phyloP scores from a whole-genome alignment of 1,140 invertebrate genomes.

The Panulirus ornatus region DNA sequence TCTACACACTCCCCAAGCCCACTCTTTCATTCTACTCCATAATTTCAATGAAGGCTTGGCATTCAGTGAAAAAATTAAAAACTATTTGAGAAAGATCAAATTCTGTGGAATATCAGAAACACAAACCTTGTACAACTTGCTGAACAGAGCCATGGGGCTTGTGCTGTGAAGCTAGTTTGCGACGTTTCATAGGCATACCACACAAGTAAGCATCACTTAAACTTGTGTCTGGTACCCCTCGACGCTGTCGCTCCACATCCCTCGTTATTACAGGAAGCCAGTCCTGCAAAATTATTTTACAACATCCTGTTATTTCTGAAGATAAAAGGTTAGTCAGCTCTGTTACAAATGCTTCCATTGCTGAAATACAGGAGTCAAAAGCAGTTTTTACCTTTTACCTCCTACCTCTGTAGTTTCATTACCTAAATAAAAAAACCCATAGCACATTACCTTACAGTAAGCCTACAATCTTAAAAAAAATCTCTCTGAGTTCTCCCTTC shows the following conservation, averaged over 20 bases:
- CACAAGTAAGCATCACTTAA: slow-evolving; percentile 88
- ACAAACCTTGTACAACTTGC: slow-evolving; percentile 68
- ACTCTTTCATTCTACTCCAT: too few species aligned
- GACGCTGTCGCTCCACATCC: slow-evolving; percentile 83
- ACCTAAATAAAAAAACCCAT: too few species aligned
- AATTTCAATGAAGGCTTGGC: too few species aligned
- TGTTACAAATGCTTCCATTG: background rate
- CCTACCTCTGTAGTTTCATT: too few species aligned
- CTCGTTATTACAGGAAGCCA: slow-evolving; percentile 90
- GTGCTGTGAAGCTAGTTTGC: slow-evolving; percentile 83
- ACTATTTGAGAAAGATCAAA: background rate
- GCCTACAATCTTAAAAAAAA: too few species aligned
- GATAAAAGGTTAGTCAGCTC: background rate
- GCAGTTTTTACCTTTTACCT: too few species aligned
- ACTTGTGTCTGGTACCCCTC: slow-evolving; percentile 61
- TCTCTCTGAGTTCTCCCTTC: too few species aligned
- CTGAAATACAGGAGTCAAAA: background rate
- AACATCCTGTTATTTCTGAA: background rate
- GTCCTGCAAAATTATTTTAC: slow-evolving; percentile 80
- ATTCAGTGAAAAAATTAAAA: background rate
- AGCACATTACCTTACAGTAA: too few species aligned
- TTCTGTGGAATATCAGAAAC: too few species aligned
- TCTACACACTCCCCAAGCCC: too few species aligned
- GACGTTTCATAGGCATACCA: slow-evolving; percentile 88
- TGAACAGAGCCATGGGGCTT: slow-evolving; percentile 72